These are phyloP conservation scores for Gallinago undulata DNA, from an alignment of 2,113 vertebrate species.

Conservation along the genomic window DNA sequence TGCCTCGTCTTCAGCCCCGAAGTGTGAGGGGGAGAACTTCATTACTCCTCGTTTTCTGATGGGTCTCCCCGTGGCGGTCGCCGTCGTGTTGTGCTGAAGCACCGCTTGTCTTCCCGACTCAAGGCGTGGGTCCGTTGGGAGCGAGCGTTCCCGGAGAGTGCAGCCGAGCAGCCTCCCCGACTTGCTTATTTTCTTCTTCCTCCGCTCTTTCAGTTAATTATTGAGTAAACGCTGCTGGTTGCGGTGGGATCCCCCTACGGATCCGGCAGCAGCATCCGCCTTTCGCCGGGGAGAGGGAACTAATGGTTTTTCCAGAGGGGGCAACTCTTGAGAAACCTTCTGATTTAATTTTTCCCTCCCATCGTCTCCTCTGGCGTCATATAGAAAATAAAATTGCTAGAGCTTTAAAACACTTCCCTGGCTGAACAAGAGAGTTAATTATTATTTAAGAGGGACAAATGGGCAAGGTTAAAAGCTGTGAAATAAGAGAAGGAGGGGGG, in stretches of 20 bases:
- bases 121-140: neutral
- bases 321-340: neutral
- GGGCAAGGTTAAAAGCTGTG: conserved; percentile 62
- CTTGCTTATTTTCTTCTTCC: neutral
- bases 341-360: neutral
- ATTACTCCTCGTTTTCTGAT: neutral
- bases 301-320: neutral
- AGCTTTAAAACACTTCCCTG: conserved; percentile 26
- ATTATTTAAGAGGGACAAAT: conserved; percentile 59
- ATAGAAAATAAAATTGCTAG: conserved; percentile 59
- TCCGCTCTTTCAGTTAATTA: neutral
- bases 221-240: neutral
- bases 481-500: neutral
- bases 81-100: neutral
- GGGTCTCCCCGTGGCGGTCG: neutral
- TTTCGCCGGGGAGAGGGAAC: neutral
- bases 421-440: conserved; percentile 46
- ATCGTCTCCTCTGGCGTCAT: neutral
- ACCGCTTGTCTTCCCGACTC: accelerated
- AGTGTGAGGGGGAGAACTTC: neutral
- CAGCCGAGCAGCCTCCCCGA: neutral
- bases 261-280: neutral
- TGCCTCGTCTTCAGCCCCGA: neutral
- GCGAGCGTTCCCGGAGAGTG: neutral
- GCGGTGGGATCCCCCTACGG: neutral